These are phyloP conservation scores for Ectropis crepuscularia DNA, from an alignment of 2,888 invertebrate species.

Conservation along the genomic window DNA sequence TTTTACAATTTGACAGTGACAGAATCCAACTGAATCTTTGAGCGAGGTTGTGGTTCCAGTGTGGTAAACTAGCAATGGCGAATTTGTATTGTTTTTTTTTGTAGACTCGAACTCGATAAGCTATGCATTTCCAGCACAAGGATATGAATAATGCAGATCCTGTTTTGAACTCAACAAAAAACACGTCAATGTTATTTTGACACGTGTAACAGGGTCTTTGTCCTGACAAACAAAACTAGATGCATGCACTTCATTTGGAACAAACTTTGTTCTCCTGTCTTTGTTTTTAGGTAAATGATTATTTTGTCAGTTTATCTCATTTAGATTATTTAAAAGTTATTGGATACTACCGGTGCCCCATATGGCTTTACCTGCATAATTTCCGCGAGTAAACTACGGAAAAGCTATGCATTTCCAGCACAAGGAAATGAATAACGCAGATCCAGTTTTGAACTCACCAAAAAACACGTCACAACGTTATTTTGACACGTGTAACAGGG, in stretches of 20 bases:
- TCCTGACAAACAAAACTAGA: not conserved
- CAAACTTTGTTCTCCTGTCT: not conserved
- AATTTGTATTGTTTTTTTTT: not conserved
- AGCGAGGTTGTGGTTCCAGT: too few relatives aligned
- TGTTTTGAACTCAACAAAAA: conserved; percentile 11
- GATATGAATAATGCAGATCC: conserved; percentile 16
- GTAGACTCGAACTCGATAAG: not conserved
- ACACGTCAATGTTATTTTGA: conserved; percentile 5
- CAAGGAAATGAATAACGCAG: conserved; percentile 15
- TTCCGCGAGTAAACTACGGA: too few relatives aligned
- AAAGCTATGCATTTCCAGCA: not conserved
- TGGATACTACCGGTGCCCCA: too few relatives aligned
- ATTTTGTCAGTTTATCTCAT: too few relatives aligned
- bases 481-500: conserved; percentile 9
- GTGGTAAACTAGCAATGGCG: not conserved
- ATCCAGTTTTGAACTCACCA: conserved; percentile 5
- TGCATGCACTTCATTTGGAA: not conserved
- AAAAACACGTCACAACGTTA: conserved; percentile 5
- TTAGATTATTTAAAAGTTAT: too few relatives aligned
- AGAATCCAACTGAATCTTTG: too few relatives aligned
- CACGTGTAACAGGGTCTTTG: conserved; percentile 11
- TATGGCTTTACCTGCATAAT: too few relatives aligned
- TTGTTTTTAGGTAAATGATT: too few relatives aligned
- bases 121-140: conserved; percentile 5
- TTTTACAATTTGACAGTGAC: too few relatives aligned